Evolutionary conservation across 2,797 vertebrate species (phyloP).

Genomic region (Propithecus perrieri): DNA sequence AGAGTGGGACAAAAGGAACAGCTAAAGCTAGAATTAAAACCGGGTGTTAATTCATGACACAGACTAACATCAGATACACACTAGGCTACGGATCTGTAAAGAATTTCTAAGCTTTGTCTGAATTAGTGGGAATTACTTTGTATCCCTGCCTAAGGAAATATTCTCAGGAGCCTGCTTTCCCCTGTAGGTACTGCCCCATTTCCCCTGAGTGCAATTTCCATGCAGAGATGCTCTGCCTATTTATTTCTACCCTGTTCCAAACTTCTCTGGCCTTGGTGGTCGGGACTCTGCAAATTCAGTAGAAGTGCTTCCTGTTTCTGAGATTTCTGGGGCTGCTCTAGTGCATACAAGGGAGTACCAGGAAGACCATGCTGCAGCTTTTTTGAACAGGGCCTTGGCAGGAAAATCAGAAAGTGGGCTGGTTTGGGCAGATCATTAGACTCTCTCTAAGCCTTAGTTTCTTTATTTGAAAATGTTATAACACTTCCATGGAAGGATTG

Average conservation of each 20-base stretch:
- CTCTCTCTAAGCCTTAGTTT: not conserved
- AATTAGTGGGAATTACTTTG: not conserved
- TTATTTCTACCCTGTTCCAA: not conserved
- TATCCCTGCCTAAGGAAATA: not conserved
- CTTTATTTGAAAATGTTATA: not conserved
- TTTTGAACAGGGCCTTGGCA: not conserved
- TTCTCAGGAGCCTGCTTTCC: not conserved
- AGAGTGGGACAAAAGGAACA: not conserved
- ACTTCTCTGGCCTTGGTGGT: not conserved
- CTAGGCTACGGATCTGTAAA: not conserved
- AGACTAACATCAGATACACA: not conserved
- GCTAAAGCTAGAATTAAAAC: not conserved
- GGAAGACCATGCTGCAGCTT: not conserved
- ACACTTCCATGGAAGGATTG: not conserved
- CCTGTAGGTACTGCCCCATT: not conserved
- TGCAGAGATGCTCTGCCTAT: not conserved
- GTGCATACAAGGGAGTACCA: not conserved
- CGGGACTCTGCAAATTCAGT: not conserved
- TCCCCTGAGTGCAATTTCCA: not conserved
- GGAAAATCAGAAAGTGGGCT: not conserved
- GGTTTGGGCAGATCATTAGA: not conserved
- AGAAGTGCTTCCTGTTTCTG: not conserved
- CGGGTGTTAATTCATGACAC: not conserved
- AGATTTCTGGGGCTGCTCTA: not conserved
- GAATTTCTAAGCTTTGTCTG: slow-evolving; percentile 1